phyloP scores from a whole-genome alignment of 2,113 vertebrate species.

The Onychostruthus taczanowskii region DNA sequence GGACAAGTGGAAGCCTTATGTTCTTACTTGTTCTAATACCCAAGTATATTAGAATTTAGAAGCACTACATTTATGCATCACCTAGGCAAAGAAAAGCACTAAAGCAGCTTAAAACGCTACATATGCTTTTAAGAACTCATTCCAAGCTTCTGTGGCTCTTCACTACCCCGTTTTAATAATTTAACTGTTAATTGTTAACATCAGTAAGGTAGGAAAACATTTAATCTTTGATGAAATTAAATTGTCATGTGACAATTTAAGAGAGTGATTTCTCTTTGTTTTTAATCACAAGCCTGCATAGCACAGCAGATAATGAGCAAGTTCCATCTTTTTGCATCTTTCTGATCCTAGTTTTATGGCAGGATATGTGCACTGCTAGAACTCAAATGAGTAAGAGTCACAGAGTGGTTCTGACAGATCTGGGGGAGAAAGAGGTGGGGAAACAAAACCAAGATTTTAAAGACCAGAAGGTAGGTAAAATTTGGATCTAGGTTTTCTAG shows the following conservation, averaged over 20 bases:
- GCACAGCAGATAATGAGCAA: conserved; percentile 2
- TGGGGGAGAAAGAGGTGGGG: not conserved
- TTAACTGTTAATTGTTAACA: not conserved
- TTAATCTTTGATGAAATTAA: not conserved
- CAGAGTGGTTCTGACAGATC: conserved; percentile 28
- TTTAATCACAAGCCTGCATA: conserved; percentile 19
- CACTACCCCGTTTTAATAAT: not conserved
- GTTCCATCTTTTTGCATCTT: conserved; percentile 34
- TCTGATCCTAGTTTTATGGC: not conserved
- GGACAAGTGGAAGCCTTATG: not conserved
- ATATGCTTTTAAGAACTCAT: not conserved
- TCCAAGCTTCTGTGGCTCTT: not conserved
- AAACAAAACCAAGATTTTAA: conserved; percentile 49
- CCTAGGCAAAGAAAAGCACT: not conserved
- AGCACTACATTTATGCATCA: not conserved
- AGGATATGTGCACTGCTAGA: conserved; percentile 24
- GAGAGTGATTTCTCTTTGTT: not conserved
- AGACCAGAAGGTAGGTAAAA: conserved; percentile 42
- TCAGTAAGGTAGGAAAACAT: not conserved
- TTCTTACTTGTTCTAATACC: not conserved
- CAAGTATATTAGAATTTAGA: not conserved
- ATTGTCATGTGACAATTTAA: not conserved
- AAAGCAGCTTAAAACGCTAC: not conserved
- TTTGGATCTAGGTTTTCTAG: conserved; percentile 18
- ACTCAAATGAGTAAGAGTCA: conserved; percentile 15